Conservation (phyloP, 2,113 vertebrate genomes). For the Coreoperca whiteheadi region DNA sequence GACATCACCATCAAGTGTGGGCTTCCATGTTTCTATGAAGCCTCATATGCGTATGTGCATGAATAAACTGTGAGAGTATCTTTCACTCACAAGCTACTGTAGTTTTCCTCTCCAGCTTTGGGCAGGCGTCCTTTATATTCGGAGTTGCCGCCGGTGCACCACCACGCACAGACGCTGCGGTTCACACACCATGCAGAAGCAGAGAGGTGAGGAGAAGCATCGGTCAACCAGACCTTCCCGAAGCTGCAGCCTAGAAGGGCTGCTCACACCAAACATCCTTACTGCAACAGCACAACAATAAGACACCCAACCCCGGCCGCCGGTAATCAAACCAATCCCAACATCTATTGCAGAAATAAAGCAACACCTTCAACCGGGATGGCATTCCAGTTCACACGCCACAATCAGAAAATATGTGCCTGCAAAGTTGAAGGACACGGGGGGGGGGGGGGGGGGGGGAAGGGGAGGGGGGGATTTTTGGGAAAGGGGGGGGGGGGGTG, state of each 20-base stretch:
- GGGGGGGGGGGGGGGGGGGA: no score
- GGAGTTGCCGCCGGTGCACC: slow-evolving; percentile 72
- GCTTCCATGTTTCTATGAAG: slow-evolving; percentile 68
- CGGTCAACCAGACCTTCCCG: slow-evolving; percentile 6
- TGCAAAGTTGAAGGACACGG: slow-evolving; percentile 70
- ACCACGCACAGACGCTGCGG: slow-evolving; percentile 66
- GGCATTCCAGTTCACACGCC: not conserved
- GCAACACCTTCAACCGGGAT: slow-evolving; percentile 11
- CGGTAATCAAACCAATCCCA: slow-evolving; percentile 21
- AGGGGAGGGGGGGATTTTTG: not conserved
- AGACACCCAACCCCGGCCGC: slow-evolving; percentile 23
- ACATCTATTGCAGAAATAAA: slow-evolving; percentile 48
- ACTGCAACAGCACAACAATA: slow-evolving; percentile 29
- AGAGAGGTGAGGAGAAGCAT: slow-evolving; percentile 29
- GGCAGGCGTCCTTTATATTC: slow-evolving; percentile 64
- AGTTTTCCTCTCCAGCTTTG: slow-evolving; percentile 50
- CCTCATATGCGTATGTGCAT: slow-evolving; percentile 34
- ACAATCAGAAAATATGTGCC: not conserved
- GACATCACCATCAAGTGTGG: slow-evolving; percentile 76
- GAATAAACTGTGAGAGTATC: not conserved
- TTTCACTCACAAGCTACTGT: slow-evolving; percentile 33
- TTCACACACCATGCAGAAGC: slow-evolving; percentile 43
- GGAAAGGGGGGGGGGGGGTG: slow-evolving; percentile 14
- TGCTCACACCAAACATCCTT: slow-evolving; percentile 22
- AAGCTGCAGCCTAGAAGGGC: slow-evolving; percentile 22